These are phyloP conservation scores for Etheostoma spectabile DNA, from an alignment of 2,113 vertebrate species.

Conservation along the genomic window DNA sequence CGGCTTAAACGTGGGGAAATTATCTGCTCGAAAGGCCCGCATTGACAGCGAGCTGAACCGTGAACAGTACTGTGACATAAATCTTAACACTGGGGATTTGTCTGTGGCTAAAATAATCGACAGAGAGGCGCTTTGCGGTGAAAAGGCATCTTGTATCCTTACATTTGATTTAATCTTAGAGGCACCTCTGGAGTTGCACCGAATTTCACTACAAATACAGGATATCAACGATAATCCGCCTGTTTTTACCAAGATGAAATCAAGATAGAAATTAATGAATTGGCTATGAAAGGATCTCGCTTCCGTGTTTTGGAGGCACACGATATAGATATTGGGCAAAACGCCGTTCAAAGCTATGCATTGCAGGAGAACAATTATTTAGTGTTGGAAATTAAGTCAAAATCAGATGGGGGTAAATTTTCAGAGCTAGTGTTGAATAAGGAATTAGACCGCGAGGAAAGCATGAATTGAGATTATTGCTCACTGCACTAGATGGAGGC, in stretches of 20 bases:
- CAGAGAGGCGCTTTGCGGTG: slow-evolving; percentile 75
- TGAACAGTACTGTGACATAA: slow-evolving; percentile 69
- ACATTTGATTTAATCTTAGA: slow-evolving; percentile 77
- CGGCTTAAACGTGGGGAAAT: slow-evolving; percentile 64
- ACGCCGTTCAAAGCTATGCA: slow-evolving; percentile 76
- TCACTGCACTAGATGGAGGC: too few relatives aligned
- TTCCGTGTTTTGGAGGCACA: slow-evolving; percentile 73
- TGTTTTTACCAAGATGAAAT: slow-evolving; percentile 23
- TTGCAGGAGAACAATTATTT: slow-evolving; percentile 75
- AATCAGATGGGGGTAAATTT: too few relatives aligned
- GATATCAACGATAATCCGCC: slow-evolving; percentile 83
- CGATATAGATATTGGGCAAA: slow-evolving; percentile 80
- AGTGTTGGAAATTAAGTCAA: slow-evolving; percentile 53
- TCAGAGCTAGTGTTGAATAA: too few relatives aligned
- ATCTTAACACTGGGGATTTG: slow-evolving; percentile 67
- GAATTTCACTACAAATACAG: slow-evolving; percentile 65
- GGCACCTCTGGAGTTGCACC: slow-evolving; percentile 72
- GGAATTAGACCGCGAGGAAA: too few relatives aligned
- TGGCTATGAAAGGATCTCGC: slow-evolving; percentile 62
- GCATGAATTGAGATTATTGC: too few relatives aligned
- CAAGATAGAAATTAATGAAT: slow-evolving; percentile 74
- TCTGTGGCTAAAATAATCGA: slow-evolving; percentile 72
- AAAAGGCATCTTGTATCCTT: slow-evolving; percentile 66
- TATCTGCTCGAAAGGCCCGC: slow-evolving; percentile 69
- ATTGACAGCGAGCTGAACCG: slow-evolving; percentile 52